A percentile compares a stretch with the other conserved stretches of the same genome.
phyloP scores from a whole-genome alignment of 2,888 invertebrate species.

The Sesamia inferens region DNA sequence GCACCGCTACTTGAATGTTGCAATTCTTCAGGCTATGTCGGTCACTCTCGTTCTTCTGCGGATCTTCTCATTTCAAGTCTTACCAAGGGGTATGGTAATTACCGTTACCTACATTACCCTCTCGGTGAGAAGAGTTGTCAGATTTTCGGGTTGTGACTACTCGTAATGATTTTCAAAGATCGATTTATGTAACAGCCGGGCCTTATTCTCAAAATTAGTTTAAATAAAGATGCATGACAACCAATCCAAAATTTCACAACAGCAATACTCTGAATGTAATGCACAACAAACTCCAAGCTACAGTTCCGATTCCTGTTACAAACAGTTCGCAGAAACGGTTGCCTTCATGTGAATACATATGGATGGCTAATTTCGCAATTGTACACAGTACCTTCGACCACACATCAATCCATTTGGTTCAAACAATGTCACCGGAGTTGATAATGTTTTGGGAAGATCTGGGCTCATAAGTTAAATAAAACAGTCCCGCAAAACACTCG shows the following conservation, averaged over 20 bases:
- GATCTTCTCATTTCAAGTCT: no score
- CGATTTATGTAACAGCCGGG: no score
- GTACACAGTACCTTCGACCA: background rate
- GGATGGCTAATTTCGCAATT: constrained; percentile 23
- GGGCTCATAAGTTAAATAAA: background rate
- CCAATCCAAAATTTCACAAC: constrained; percentile 29
- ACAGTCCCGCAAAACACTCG: background rate
- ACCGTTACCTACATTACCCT: no score
- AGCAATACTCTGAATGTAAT: constrained; percentile 29
- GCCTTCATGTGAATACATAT: constrained; percentile 32
- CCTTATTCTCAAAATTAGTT: background rate
- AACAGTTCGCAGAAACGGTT: constrained; percentile 36
- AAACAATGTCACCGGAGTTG: background rate
- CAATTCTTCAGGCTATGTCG: no score
- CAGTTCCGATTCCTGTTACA: no score
- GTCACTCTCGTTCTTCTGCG: no score
- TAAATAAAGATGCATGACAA: background rate
- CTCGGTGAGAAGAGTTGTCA: no score
- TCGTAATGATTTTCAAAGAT: no score
- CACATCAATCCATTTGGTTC: background rate
- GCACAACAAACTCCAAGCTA: constrained; percentile 5
- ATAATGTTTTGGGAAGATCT: background rate
- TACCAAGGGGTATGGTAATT: no score
- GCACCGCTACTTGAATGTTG: no score
- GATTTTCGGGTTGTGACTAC: no score